Percentiles rank a stretch among this genome's conserved stretches.
Conservation (phyloP, 2,113 vertebrate species). For the Leucopsar rothschildi region DNA sequence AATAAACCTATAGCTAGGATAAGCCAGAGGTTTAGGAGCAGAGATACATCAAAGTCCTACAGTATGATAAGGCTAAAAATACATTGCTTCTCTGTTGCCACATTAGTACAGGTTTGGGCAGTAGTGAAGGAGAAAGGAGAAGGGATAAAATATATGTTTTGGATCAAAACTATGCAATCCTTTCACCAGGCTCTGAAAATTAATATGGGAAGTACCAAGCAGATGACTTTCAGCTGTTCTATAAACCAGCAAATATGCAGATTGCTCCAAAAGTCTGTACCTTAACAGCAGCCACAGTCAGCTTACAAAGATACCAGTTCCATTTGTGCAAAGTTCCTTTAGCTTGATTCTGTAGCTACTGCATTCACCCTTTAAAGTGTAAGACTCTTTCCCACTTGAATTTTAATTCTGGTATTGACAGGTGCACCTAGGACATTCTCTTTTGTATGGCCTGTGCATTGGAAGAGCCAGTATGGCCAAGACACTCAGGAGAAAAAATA, state of each 20-base stretch:
- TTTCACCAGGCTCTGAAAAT: not conserved
- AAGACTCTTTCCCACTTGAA: not conserved
- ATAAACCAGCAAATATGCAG: not conserved
- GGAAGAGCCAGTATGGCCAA: not conserved
- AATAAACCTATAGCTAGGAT: not conserved
- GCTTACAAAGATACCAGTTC: not conserved
- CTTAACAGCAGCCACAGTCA: not conserved
- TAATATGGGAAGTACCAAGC: not conserved
- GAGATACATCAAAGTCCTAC: not conserved
- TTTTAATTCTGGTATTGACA: not conserved
- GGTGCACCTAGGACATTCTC: not conserved
- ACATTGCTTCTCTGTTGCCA: not conserved
- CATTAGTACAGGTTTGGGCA: not conserved
- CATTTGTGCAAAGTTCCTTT: not conserved
- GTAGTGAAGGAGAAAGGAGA: not conserved
- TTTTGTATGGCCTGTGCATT: not conserved
- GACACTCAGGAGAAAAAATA: not conserved
- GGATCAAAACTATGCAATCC: not conserved
- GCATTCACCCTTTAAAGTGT: not conserved
- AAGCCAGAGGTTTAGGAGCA: not conserved
- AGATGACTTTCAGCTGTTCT: not conserved
- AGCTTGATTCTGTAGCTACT: not conserved
- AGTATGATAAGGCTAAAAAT: not conserved
- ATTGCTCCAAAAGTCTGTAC: not conserved
- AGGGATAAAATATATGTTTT: not conserved